These are phyloP conservation scores for Dermatophagoides farinae DNA, from an alignment of 1,140 invertebrate genomes.

Conservation along the genomic window DNA sequence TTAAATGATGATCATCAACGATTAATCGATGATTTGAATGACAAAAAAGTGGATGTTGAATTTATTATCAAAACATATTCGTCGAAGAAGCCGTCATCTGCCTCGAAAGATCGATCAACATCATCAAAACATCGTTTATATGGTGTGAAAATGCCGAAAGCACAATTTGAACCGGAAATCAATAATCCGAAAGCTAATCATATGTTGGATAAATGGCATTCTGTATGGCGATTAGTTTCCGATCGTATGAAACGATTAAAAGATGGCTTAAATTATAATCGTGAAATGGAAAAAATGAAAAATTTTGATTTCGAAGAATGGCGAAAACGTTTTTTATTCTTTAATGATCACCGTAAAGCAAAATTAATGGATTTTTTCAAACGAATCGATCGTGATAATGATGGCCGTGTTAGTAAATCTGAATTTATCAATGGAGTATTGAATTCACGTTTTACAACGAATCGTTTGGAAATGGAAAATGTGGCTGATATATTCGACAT, in stretches of 20 bases:
- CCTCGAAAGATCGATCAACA: not conserved
- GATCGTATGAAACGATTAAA: slow-evolving; percentile 76
- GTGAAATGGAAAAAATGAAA: slow-evolving; percentile 55
- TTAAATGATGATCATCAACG: slow-evolving; percentile 71
- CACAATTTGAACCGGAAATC: slow-evolving; percentile 41
- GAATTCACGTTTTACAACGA: slow-evolving; percentile 94
- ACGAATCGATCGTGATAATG: slow-evolving; percentile 92
- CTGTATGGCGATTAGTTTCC: slow-evolving; percentile 88
- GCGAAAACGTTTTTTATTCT: slow-evolving; percentile 90
- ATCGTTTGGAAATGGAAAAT: slow-evolving; percentile 85
- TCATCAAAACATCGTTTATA: not conserved
- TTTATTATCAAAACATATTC: slow-evolving; percentile 33
- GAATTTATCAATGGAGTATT: slow-evolving; percentile 97
- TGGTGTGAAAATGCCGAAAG: not conserved
- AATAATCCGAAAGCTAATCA: slow-evolving; percentile 65
- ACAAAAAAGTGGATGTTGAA: slow-evolving; percentile 64
- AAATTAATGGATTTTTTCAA: slow-evolving; percentile 90
- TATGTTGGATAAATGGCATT: slow-evolving; percentile 86
- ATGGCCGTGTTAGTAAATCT: slow-evolving; percentile 78
- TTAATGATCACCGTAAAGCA: slow-evolving; percentile 98
- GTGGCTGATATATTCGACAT: slow-evolving; percentile 94
- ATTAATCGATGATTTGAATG: slow-evolving; percentile 75
- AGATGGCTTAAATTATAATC: slow-evolving; percentile 47
- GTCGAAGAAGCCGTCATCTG: not conserved
- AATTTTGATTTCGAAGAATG: slow-evolving; percentile 99